These are phyloP conservation scores for Agriopis marginaria DNA, from an alignment of 2,888 invertebrate species.

Conservation along the genomic window DNA sequence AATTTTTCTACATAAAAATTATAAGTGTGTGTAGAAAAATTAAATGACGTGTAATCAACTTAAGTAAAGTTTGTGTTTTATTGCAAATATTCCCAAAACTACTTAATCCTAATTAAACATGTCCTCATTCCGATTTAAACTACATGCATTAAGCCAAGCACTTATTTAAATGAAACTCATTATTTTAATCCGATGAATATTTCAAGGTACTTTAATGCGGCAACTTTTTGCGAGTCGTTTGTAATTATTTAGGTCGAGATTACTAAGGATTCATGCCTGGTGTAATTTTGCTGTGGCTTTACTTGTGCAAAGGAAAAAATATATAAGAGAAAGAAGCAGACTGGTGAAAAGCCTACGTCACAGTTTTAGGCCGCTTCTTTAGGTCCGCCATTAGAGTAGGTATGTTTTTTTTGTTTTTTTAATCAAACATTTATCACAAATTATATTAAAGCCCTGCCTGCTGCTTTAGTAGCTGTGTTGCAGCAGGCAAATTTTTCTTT, in stretches of 20 bases:
- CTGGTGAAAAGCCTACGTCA: too few relatives aligned
- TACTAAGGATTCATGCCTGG: conserved; percentile 25
- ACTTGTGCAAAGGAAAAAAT: background rate
- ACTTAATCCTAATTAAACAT: conserved; percentile 16
- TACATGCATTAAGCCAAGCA: conserved; percentile 34
- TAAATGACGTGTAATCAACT: too few relatives aligned
- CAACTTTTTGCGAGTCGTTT: conserved; percentile 34
- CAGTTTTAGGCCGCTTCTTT: too few relatives aligned
- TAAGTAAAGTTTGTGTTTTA: background rate
- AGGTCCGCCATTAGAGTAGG: too few relatives aligned
- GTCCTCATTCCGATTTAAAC: conserved; percentile 29
- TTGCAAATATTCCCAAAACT: conserved; percentile 2
- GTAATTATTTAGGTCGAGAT: conserved; percentile 40
- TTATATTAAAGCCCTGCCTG: too few relatives aligned
- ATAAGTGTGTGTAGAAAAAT: too few relatives aligned
- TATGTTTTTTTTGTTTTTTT: too few relatives aligned
- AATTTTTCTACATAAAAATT: too few relatives aligned
- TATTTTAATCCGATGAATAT: conserved; percentile 45
- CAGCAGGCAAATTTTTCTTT: too few relatives aligned
- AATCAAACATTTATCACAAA: too few relatives aligned
- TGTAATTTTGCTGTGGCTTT: conserved; percentile 19
- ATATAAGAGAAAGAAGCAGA: too few relatives aligned
- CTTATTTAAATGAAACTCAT: conserved; percentile 46
- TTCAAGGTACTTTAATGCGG: conserved; percentile 33
- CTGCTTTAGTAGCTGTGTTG: too few relatives aligned